Conservation (phyloP, 2,797 vertebrate genomes). For the Steatocranus sp. region DNA sequence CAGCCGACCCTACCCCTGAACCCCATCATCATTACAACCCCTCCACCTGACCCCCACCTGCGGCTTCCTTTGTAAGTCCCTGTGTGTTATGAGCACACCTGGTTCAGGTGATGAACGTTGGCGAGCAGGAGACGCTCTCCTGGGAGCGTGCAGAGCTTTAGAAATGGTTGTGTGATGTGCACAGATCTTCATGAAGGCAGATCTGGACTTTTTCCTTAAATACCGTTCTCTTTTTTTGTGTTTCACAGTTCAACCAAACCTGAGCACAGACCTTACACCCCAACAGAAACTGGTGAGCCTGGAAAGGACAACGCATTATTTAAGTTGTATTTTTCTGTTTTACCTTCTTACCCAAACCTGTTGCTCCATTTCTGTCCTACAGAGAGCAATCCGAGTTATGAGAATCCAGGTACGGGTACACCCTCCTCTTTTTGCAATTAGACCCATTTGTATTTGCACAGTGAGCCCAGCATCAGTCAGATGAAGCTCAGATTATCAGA, state of each 20-base stretch:
- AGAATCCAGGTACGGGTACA: constrained; percentile 18
- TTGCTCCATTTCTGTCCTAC: neutral
- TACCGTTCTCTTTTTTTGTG: neutral
- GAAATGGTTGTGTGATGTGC: neutral
- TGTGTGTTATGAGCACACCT: neutral
- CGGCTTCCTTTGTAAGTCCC: constrained; percentile 45
- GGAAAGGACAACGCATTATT: neutral
- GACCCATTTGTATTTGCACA: neutral
- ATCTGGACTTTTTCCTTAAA: neutral
- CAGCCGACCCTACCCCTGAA: neutral
- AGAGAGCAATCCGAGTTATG: constrained; percentile 61
- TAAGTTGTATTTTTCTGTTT: neutral
- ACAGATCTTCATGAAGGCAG: neutral
- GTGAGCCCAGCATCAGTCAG: neutral
- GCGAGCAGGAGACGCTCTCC: neutral
- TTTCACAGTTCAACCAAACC: neutral
- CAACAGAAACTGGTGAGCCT: constrained; percentile 40
- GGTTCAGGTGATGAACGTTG: neutral
- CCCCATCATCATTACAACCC: neutral
- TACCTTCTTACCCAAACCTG: neutral
- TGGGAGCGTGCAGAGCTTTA: neutral
- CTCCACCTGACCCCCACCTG: neutral
- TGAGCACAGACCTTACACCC: constrained; percentile 10
- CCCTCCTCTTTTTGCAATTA: neutral
- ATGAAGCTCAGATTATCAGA: neutral